Conservation (phyloP, 2,113 vertebrate genomes). For the Stigmatopora nigra region DNA sequence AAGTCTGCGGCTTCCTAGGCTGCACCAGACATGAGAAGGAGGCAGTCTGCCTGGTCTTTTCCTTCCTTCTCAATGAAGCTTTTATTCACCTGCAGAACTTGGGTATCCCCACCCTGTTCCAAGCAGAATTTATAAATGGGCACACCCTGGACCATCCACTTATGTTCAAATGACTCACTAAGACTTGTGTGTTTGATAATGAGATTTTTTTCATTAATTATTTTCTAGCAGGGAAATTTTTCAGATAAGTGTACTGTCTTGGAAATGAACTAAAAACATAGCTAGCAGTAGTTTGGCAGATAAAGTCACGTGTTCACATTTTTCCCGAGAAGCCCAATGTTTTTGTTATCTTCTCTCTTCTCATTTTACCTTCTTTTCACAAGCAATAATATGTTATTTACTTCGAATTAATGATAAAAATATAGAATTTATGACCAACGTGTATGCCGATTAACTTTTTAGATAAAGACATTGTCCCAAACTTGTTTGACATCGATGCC, state of each 20-base stretch:
- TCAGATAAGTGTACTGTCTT: not conserved
- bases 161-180: slow-evolving; percentile 33
- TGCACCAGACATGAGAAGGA: slow-evolving; percentile 19
- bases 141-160: slow-evolving; percentile 50
- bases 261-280: not conserved
- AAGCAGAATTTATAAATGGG: slow-evolving; percentile 57
- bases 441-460: too few species aligned
- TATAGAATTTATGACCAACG: too few species aligned
- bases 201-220: not conserved
- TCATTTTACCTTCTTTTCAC: too few species aligned
- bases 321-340: too few species aligned
- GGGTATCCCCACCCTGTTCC: slow-evolving; percentile 56
- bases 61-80: slow-evolving; percentile 55
- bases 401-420: too few species aligned
- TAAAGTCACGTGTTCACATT: not conserved
- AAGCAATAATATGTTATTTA: too few species aligned
- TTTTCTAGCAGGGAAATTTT: not conserved
- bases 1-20: slow-evolving; percentile 29
- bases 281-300: not conserved
- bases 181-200: slow-evolving; percentile 4
- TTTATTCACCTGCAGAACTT: slow-evolving; percentile 61
- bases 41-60: slow-evolving; percentile 30
- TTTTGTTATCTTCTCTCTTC: too few species aligned
- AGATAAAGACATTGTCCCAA: too few species aligned
- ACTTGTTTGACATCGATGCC: too few species aligned